phyloP scores from a whole-genome alignment of 1,140 invertebrate genomes.

The Heliconius hewitsoni region DNA sequence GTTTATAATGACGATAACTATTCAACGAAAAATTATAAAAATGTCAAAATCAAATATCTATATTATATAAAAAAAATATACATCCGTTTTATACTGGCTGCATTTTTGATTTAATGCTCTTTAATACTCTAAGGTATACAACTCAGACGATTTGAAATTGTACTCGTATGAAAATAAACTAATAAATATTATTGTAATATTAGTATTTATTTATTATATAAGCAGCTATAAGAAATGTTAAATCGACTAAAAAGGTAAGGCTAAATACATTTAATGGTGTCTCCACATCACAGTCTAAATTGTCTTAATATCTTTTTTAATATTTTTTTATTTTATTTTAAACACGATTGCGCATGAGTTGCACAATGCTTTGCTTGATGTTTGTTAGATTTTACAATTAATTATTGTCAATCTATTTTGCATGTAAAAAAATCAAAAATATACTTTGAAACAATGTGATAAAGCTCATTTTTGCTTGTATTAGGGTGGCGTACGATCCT shows the following conservation, averaged over 20 bases:
- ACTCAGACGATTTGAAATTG: neutral
- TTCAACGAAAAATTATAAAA: too few species aligned
- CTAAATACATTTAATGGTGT: neutral
- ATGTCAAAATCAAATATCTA: too few species aligned
- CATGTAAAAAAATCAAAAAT: neutral
- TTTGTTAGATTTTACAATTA: constrained; percentile 37
- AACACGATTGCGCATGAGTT: constrained; percentile 33
- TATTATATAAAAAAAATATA: too few species aligned
- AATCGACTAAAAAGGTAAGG: neutral
- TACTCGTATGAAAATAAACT: neutral
- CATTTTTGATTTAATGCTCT: too few species aligned
- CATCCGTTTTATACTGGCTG: too few species aligned
- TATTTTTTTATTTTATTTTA: neutral
- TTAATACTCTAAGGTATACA: neutral
- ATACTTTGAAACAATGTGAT: neutral
- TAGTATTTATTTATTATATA: neutral
- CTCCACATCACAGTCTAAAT: neutral
- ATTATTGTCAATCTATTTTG: neutral
- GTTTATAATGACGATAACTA: too few species aligned
- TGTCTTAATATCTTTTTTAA: neutral
- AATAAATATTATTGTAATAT: neutral
- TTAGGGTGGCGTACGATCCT: constrained; percentile 87
- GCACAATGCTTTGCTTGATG: constrained; percentile 52
- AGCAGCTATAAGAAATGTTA: neutral
- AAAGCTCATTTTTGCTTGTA: constrained; percentile 26